Base-by-base conservation (phyloP, 2,797 vertebrate species). In the Rhabdophis nuchalis region DNA sequence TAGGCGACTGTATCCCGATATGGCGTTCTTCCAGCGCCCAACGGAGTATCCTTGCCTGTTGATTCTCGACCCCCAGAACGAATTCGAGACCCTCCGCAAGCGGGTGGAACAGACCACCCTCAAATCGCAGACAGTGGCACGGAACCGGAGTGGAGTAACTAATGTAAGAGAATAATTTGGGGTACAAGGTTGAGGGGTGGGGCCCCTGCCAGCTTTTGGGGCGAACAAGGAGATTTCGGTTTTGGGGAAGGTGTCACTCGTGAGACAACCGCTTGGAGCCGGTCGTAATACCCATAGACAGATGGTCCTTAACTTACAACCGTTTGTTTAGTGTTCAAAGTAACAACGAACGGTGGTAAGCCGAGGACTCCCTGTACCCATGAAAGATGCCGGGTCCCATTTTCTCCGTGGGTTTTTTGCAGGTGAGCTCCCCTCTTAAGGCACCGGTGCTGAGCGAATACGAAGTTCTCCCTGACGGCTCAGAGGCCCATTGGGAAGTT, bases 401-500 rank as follows among this genome's bases (percentile, higher is more conserved):
- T 92, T 89, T 29, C 61, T 36, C 90, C 87, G 27, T 61, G 27
- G 29, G 57, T 20, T 93, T 41, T 52, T 41, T 58, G 46, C 95
- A 99, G 99, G 98, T 99, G 96, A 99, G 99, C 95, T 99, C 99
- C 82, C 99, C 99, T 0, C 98, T 98, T 10, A 99, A 98, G 96
- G 95, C 97, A 0, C 89, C 98, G 0, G 95, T 97, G 12, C 97
- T 98, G 60, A 98, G 98, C 0, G 98, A 99, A 87, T 99, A 99
- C 0, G 98, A 98, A 91, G 98, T 99, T 88, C 96, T 99, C 91
- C 99, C 99, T 93, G 99, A 97, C 0, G 99, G 99, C 91, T 98
- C 98, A 0, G 99, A 99, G 94, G 99, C 98, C 2, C 99, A 99
- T 97, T 99, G 99, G 99, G 99, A 99, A 93, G 99, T 99, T 95